These are phyloP conservation scores for Tympanuchus pallidicinctus DNA, from an alignment of 2,113 vertebrate genomes.

Conservation along the genomic window DNA sequence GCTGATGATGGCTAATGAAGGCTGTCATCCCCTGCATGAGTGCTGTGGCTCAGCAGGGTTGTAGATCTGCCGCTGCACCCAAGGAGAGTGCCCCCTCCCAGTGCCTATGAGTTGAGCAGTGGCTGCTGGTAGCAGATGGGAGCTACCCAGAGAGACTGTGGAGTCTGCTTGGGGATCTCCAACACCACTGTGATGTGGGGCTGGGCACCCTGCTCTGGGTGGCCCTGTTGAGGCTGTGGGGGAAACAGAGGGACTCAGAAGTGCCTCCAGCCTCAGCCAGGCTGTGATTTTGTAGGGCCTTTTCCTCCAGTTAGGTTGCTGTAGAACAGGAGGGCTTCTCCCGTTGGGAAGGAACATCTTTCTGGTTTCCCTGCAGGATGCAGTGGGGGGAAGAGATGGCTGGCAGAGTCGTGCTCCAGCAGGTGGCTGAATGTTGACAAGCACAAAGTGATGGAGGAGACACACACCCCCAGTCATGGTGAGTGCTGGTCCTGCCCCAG, in stretches of 20 bases:
- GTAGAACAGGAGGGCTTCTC: background rate
- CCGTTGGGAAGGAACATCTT: rapidly evolving
- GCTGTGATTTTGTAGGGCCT: background rate
- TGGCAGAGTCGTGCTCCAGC: background rate
- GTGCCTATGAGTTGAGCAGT: background rate
- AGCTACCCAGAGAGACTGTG: background rate
- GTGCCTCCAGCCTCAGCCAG: background rate
- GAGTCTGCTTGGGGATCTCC: background rate
- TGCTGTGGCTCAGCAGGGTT: background rate
- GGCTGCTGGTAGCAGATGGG: rapidly evolving
- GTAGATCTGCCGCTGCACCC: too few relatives aligned
- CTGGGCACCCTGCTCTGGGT: background rate
- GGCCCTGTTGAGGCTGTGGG: background rate
- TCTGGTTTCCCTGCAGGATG: background rate
- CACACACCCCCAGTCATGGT: background rate
- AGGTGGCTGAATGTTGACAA: rapidly evolving
- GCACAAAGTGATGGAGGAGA: rapidly evolving
- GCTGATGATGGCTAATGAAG: background rate
- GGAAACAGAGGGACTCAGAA: background rate
- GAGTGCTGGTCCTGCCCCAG: background rate
- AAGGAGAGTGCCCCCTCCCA: background rate
- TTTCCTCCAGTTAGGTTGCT: rapidly evolving
- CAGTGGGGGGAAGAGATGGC: rapidly evolving
- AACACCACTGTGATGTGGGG: too few relatives aligned
- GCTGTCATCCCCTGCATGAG: background rate